Conservation (phyloP, 1,140 invertebrate species). For the Oryzaephilus surinamensis region DNA sequence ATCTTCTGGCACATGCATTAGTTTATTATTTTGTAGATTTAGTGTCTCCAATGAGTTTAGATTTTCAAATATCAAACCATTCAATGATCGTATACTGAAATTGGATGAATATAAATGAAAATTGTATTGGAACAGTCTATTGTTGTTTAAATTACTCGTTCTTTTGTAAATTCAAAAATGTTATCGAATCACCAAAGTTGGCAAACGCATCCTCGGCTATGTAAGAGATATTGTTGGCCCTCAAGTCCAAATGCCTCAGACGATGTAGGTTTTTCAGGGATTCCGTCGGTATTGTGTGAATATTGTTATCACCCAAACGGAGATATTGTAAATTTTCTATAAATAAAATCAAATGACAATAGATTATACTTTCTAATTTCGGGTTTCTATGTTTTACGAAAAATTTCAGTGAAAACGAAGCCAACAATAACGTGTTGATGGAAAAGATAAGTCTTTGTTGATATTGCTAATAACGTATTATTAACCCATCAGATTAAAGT, state of each 20-base stretch:
- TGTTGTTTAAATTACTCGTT: conserved; percentile 56
- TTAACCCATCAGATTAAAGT: too few species aligned
- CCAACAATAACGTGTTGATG: too few species aligned
- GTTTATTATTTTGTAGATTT: conserved; percentile 78
- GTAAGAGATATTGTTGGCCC: conserved; percentile 74
- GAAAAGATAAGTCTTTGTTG: too few species aligned
- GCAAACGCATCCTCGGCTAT: conserved; percentile 77
- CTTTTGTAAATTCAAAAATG: conserved; percentile 82
- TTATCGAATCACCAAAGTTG: conserved; percentile 84
- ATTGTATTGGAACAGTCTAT: neutral
- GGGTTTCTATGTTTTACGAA: too few species aligned
- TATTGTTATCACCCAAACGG: conserved; percentile 73
- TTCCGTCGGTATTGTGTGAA: conserved; percentile 70
- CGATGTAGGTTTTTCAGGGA: conserved; percentile 70
- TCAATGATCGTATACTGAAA: conserved; percentile 66
- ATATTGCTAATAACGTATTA: too few species aligned
- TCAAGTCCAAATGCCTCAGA: conserved; percentile 75
- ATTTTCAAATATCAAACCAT: conserved; percentile 69
- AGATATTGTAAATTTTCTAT: conserved; percentile 80
- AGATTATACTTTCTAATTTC: too few species aligned
- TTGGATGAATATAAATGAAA: conserved; percentile 7
- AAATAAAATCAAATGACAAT: conserved; percentile 21
- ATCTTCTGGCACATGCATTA: conserved; percentile 69
- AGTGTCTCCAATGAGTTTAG: conserved; percentile 80
- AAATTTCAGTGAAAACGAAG: too few species aligned